phyloP scores from a whole-genome alignment of 2,888 invertebrate genomes.

The Metallyticus violacea region DNA sequence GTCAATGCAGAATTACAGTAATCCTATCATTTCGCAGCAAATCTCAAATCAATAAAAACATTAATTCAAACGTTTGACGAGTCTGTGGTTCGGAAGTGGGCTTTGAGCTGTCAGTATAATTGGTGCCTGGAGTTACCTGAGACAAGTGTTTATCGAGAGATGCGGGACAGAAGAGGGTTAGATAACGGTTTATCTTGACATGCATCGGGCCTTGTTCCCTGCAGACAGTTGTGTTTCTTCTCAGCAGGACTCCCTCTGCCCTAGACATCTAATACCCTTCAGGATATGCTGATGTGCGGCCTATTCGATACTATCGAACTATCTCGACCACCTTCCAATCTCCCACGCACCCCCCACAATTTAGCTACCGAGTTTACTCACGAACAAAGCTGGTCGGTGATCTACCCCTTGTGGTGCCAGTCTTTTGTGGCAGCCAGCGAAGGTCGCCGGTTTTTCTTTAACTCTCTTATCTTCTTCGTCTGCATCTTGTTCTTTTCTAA shows the following conservation, averaged over 20 bases:
- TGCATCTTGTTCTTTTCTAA: background rate
- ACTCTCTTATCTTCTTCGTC: background rate
- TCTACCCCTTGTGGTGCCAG: too few species aligned
- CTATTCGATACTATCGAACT: background rate
- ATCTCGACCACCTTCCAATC: too few species aligned
- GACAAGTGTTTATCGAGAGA: background rate
- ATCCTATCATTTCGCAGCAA: too few species aligned
- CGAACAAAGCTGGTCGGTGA: background rate
- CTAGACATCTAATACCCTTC: background rate
- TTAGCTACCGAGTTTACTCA: background rate
- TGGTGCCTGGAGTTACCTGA: background rate
- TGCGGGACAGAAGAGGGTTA: background rate
- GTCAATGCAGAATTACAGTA: too few species aligned
- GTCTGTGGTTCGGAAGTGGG: too few species aligned
- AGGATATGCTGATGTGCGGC: background rate
- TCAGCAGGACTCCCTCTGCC: background rate
- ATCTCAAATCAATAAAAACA: too few species aligned
- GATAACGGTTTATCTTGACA: slow-evolving; percentile 25
- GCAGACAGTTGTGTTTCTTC: slow-evolving; percentile 6
- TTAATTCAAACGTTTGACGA: too few species aligned
- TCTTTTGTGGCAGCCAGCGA: background rate
- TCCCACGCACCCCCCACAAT: background rate
- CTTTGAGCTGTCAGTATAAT: too few species aligned
- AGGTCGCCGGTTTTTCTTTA: background rate
- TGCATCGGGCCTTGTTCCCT: slow-evolving; percentile 22